phyloP scores from a whole-genome alignment of 2,113 vertebrate genomes.

The Ceuthmochares aereus region DNA sequence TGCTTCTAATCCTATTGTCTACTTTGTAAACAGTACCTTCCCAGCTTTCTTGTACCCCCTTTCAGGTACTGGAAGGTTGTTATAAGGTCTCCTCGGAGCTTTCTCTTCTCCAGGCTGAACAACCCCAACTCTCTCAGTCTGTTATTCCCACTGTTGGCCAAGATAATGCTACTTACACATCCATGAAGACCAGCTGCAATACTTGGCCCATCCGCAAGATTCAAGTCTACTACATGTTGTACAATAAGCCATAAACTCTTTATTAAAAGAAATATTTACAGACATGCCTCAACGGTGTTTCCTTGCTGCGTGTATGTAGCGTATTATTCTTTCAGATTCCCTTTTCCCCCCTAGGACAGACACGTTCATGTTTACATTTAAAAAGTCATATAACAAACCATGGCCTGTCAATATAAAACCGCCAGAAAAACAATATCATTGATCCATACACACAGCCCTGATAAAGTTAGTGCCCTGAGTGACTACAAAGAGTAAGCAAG shows the following conservation, averaged over 20 bases:
- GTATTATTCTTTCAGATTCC: background rate
- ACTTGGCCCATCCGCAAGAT: background rate
- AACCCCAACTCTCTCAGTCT: too few species aligned
- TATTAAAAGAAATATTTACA: background rate
- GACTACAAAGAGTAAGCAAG: background rate
- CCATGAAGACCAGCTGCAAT: background rate
- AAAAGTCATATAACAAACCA: background rate
- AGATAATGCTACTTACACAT: background rate
- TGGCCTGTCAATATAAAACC: background rate
- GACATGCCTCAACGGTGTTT: background rate
- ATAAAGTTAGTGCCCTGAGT: background rate
- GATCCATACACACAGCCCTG: background rate
- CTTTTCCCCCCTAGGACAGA: background rate
- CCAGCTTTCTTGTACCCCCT: too few species aligned
- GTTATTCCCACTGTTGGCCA: background rate
- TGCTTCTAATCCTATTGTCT: too few species aligned
- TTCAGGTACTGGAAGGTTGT: too few species aligned
- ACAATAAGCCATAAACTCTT: background rate
- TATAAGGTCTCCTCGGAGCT: too few species aligned
- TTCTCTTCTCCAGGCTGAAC: too few species aligned
- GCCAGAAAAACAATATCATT: background rate
- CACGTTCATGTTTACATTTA: background rate
- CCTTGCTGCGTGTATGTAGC: background rate
- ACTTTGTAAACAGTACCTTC: too few species aligned
- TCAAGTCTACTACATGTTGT: background rate